These are phyloP conservation scores for Aeoliscus strigatus DNA, from an alignment of 2,797 vertebrate genomes.

Conservation along the genomic window DNA sequence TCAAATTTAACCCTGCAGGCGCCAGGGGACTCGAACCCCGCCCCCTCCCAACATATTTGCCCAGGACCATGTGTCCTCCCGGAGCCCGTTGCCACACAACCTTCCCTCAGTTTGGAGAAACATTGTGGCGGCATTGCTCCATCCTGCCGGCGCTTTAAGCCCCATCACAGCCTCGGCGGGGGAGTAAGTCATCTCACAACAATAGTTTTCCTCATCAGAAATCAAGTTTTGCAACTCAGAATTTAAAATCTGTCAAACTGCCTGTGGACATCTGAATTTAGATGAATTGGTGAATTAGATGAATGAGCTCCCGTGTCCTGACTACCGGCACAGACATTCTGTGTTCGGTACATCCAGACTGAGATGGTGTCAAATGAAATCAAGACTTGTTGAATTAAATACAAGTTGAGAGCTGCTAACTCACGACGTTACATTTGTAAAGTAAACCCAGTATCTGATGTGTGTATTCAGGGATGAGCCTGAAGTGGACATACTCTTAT, in stretches of 20 bases:
- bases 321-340: no score
- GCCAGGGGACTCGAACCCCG: constrained; percentile 52
- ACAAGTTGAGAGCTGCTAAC: not conserved
- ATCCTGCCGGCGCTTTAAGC: constrained; percentile 51
- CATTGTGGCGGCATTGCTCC: constrained; percentile 51
- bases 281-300: no score
- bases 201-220: constrained; percentile 17
- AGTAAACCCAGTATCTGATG: no score
- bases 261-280: no score
- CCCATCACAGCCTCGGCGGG: constrained; percentile 12
- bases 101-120: constrained; percentile 65
- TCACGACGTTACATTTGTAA: no score
- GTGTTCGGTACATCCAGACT: no score
- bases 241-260: constrained; percentile 1
- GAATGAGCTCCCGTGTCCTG: no score
- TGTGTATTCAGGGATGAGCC: no score
- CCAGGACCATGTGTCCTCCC: constrained; percentile 49
- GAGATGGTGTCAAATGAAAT: not conserved
- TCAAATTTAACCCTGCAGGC: constrained; percentile 66
- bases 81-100: constrained; percentile 69
- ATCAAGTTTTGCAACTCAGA: constrained; percentile 10
- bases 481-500: not conserved
- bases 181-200: constrained; percentile 32
- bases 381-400: not conserved
- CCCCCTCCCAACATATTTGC: constrained; percentile 48